Evolutionary conservation across 2,797 vertebrate species (phyloP).

Genomic region (Clarias platycephalus): DNA sequence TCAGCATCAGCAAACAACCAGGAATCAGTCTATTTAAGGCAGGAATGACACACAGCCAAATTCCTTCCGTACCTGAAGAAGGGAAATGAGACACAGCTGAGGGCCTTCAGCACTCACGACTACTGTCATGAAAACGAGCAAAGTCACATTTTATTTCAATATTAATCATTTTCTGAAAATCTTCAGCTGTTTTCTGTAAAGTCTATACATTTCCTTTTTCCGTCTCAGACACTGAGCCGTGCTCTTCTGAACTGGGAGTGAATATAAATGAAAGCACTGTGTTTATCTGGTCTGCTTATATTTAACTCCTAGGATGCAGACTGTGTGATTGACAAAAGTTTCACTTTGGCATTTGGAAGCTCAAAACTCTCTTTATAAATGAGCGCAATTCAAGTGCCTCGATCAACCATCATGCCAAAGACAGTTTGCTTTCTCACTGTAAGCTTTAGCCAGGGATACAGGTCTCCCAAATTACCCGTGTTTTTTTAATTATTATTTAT

Average conservation of each 20-base stretch:
- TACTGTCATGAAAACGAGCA: neutral
- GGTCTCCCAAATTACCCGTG: slow-evolving; percentile 7
- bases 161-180: neutral
- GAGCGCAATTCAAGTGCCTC: slow-evolving; percentile 45
- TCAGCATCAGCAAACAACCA: slow-evolving; percentile 34
- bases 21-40: slow-evolving; percentile 13
- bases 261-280: neutral
- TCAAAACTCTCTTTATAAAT: neutral
- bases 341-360: slow-evolving; percentile 3
- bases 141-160: neutral
- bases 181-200: slow-evolving; percentile 5
- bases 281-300: neutral
- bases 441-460: slow-evolving; percentile 10
- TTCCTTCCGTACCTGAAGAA: slow-evolving; percentile 20
- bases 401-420: slow-evolving; percentile 43
- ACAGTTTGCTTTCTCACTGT: slow-evolving; percentile 17
- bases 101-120: neutral
- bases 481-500: slow-evolving; percentile 13
- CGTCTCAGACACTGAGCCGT: neutral
- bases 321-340: neutral
- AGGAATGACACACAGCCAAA: slow-evolving; percentile 16
- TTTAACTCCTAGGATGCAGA: neutral
- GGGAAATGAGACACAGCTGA: slow-evolving; percentile 12
- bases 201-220: neutral
- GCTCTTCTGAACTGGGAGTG: neutral